Evolutionary conservation across 2,113 vertebrate genomes (phyloP).

Genomic region (Laticauda laticaudata): DNA sequence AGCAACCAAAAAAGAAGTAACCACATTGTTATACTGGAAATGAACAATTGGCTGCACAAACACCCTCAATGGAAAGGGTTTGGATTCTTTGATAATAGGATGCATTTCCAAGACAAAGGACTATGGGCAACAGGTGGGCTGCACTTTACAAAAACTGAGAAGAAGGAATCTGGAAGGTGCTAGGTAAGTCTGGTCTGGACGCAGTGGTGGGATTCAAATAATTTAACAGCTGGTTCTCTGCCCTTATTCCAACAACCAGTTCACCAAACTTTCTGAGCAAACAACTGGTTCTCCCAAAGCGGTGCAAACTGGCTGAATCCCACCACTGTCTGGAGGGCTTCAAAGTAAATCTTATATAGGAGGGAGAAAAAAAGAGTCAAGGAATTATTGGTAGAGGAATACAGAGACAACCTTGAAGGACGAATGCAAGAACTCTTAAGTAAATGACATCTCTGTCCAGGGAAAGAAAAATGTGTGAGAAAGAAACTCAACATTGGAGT

Average conservation of each 20-base stretch:
- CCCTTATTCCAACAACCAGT: no score
- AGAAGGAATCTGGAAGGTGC: neutral
- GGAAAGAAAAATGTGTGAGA: neutral
- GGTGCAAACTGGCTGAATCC: no score
- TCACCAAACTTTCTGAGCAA: no score
- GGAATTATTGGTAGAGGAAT: neutral
- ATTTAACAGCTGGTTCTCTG: no score
- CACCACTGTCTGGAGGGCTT: neutral
- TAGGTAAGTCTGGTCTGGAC: neutral
- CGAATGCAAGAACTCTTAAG: neutral
- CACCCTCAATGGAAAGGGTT: neutral
- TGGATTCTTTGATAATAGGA: neutral
- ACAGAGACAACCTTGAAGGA: neutral
- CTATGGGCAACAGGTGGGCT: neutral
- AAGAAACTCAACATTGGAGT: neutral
- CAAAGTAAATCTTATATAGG: neutral
- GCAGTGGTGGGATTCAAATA: no score
- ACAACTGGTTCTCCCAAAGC: no score
- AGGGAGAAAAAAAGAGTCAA: neutral
- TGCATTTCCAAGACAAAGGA: neutral
- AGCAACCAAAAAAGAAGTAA: neutral
- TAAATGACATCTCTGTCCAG: neutral
- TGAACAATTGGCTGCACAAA: neutral
- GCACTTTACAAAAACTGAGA: neutral
- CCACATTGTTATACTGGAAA: neutral